A percentile compares a stretch with the other conserved stretches of the same genome.
These are phyloP conservation scores for Silvanus unidentatus DNA, from an alignment of 2,888 invertebrate species.

Conservation along the genomic window DNA sequence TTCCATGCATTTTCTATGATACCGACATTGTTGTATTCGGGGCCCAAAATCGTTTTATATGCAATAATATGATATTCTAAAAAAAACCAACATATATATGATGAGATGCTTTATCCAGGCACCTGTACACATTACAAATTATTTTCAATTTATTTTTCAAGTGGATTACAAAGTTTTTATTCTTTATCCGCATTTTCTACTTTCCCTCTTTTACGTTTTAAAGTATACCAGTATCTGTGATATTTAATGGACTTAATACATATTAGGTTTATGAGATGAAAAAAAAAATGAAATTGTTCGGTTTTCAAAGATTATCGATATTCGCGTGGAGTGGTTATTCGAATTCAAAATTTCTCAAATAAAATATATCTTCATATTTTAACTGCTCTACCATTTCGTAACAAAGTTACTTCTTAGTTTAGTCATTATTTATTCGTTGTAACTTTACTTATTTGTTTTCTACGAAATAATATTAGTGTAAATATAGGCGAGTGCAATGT, in stretches of 20 bases:
- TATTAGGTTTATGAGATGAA: slow-evolving; percentile 8
- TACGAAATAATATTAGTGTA: neutral
- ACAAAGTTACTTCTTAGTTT: too few relatives aligned
- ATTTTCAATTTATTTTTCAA: slow-evolving; percentile 17
- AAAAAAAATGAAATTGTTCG: too few relatives aligned
- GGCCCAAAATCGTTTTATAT: slow-evolving; percentile 10
- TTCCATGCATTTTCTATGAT: slow-evolving; percentile 15
- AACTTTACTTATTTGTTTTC: too few relatives aligned
- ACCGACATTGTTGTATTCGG: slow-evolving; percentile 21
- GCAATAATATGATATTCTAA: slow-evolving; percentile 34
- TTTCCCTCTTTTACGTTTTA: too few relatives aligned
- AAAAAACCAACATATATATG: slow-evolving; percentile 3
- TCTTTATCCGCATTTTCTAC: neutral
- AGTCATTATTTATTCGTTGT: too few relatives aligned
- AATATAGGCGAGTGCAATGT: slow-evolving; percentile 11
- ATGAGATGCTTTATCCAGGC: slow-evolving; percentile 26
- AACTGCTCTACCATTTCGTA: too few relatives aligned
- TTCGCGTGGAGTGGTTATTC: too few relatives aligned
- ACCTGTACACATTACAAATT: slow-evolving; percentile 35
- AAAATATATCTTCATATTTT: too few relatives aligned
- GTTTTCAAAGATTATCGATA: too few relatives aligned
- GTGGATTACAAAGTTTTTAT: slow-evolving; percentile 11
- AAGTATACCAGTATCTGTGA: slow-evolving; percentile 7
- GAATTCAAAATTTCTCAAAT: too few relatives aligned
- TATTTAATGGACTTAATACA: slow-evolving; percentile 10